Evolutionary conservation across 2,888 invertebrate species (phyloP).

Genomic region (Epistrophe eligans): DNA sequence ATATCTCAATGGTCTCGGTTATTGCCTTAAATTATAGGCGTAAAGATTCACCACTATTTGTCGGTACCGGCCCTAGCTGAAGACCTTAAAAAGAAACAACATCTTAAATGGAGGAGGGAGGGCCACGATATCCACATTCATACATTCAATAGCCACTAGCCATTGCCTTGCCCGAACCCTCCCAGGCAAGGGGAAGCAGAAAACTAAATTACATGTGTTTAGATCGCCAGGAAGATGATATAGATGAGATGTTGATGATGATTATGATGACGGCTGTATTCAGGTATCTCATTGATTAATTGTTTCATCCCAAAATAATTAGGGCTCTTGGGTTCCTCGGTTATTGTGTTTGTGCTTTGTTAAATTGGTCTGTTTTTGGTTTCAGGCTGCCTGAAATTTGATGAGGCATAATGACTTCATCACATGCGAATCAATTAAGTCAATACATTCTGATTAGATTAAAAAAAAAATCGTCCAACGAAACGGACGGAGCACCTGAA

Average conservation of each 20-base stretch:
- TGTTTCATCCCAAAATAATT: constrained; percentile 74
- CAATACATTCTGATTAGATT: constrained; percentile 48
- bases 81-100: constrained; percentile 53
- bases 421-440: constrained; percentile 70
- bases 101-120: constrained; percentile 55
- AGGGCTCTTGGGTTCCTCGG: constrained; percentile 37
- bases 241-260: constrained; percentile 73
- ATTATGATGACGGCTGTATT: constrained; percentile 73
- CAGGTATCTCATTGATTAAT: constrained; percentile 75
- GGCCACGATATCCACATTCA: constrained; percentile 33
- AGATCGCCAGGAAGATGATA: constrained; percentile 67
- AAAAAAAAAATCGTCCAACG: constrained; percentile 22
- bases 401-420: constrained; percentile 71
- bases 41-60: constrained; percentile 70
- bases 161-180: constrained; percentile 46
- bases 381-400: constrained; percentile 41
- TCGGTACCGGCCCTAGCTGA: constrained; percentile 52
- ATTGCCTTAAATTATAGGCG: constrained; percentile 74
- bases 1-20: constrained; percentile 64
- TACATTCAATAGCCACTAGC: constrained; percentile 46
- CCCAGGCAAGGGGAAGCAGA: constrained; percentile 26
- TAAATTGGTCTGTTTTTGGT: constrained; percentile 21
- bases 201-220: constrained; percentile 71
- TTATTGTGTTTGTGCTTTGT: constrained; percentile 22
- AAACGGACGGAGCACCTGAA: not conserved